phyloP scores from a whole-genome alignment of 2,888 invertebrate genomes.

The Lepidocyrtinus sp. region DNA sequence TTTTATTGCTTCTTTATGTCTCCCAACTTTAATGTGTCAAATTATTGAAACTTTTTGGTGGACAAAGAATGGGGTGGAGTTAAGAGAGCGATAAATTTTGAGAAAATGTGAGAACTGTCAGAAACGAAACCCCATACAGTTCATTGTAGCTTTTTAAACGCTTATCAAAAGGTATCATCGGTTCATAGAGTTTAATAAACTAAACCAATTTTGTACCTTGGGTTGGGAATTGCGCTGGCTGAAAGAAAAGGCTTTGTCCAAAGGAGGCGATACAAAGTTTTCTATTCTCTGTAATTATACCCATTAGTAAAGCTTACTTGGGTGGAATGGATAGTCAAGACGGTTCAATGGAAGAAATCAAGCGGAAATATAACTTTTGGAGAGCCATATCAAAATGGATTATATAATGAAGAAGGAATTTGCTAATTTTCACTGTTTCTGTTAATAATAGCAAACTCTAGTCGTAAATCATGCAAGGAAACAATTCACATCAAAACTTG shows the following conservation, averaged over 20 bases:
- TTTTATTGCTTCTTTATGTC: not conserved
- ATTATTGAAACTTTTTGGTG: slow-evolving; percentile 47
- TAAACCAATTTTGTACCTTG: not conserved
- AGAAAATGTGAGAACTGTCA: slow-evolving; percentile 57
- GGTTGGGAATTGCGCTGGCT: not conserved
- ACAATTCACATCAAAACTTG: slow-evolving; percentile 20
- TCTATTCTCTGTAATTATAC: slow-evolving; percentile 49
- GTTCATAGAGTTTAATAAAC: not conserved
- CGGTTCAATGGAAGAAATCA: slow-evolving; percentile 19
- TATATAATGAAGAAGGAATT: not conserved
- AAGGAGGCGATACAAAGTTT: slow-evolving; percentile 55
- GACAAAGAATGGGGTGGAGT: slow-evolving; percentile 41
- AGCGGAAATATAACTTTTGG: slow-evolving; percentile 49
- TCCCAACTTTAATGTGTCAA: slow-evolving; percentile 40
- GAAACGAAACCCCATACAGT: slow-evolving; percentile 29
- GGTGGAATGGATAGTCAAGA: slow-evolving; percentile 6
- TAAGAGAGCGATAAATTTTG: slow-evolving; percentile 45
- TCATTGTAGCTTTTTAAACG: no score
- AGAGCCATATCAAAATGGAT: no score
- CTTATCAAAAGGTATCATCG: not conserved
- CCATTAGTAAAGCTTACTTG: slow-evolving; percentile 12
- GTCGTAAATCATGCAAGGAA: slow-evolving; percentile 39
- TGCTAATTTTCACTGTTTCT: slow-evolving; percentile 19
- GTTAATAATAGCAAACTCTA: slow-evolving; percentile 27
- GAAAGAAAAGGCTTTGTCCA: slow-evolving; percentile 27